Evolutionary conservation across 2,797 vertebrate species (phyloP).

Genomic region (Neosilurus mollespiculum): DNA sequence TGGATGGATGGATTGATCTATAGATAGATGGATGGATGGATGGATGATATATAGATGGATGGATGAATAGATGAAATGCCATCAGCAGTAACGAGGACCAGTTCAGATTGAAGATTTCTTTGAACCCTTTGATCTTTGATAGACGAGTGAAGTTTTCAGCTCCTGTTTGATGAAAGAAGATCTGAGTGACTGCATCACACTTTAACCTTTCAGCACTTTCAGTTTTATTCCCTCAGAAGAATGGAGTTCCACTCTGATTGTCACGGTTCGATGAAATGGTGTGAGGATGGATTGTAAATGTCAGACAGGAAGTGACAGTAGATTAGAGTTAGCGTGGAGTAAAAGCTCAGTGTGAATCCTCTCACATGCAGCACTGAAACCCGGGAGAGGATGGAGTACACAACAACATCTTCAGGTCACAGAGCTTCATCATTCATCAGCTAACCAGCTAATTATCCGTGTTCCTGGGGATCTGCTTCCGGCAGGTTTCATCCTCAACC

Average conservation of each 20-base stretch:
- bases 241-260: not conserved
- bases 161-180: not conserved
- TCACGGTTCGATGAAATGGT: not conserved
- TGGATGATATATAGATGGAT: not conserved
- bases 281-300: not conserved
- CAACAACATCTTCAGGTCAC: not conserved
- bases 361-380: not conserved
- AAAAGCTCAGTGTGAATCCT: not conserved
- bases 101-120: not conserved
- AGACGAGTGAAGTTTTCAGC: not conserved
- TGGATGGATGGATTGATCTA: not conserved
- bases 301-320: conserved; percentile 8
- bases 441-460: not conserved
- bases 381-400: too few relatives aligned
- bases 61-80: not conserved
- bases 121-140: not conserved
- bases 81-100: not conserved
- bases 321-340: not conserved
- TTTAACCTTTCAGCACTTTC: not conserved
- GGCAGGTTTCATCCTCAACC: too few relatives aligned
- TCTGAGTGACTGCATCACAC: not conserved
- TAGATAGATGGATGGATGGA: not conserved
- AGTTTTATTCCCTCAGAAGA: not conserved
- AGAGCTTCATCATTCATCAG: not conserved
- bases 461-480: too few relatives aligned